These are phyloP conservation scores for Nyctibius bracteatus DNA, from an alignment of 2,113 vertebrate genomes.

Conservation along the genomic window DNA sequence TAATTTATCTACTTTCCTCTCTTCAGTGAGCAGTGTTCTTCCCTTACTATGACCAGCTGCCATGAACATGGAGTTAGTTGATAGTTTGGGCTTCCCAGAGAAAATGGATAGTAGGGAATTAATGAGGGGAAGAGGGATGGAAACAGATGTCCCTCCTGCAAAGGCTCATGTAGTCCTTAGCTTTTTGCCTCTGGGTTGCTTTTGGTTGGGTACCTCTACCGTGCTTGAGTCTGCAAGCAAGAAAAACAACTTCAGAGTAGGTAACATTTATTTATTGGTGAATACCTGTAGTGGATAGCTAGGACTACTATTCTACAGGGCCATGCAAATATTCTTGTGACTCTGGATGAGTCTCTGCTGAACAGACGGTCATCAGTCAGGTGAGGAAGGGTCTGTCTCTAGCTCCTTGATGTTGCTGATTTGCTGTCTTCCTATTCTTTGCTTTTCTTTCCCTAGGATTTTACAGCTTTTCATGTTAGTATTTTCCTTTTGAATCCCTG, in stretches of 20 bases:
- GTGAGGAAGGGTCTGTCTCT: not conserved
- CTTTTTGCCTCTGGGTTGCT: not conserved
- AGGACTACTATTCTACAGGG: not conserved
- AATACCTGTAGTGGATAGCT: not conserved
- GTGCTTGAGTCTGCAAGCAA: not conserved
- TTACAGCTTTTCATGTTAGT: not conserved
- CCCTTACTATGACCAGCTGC: not conserved
- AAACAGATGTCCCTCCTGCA: not conserved
- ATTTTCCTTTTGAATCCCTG: not conserved
- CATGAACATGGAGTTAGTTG: not conserved
- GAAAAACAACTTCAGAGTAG: not conserved
- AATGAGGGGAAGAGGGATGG: not conserved
- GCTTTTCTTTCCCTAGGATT: not conserved
- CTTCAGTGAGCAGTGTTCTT: not conserved
- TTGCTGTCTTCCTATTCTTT: not conserved
- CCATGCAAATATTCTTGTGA: not conserved
- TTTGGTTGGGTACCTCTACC: not conserved
- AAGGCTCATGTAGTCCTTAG: not conserved
- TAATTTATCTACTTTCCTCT: not conserved
- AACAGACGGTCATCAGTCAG: not conserved
- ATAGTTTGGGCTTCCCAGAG: not conserved
- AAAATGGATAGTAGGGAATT: not conserved
- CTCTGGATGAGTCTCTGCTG: not conserved
- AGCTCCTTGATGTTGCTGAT: not conserved
- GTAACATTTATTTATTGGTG: not conserved